Percentiles rank a stretch among this genome's conserved stretches.
These are phyloP conservation scores for Heliothis peltigera DNA, from an alignment of 2,888 invertebrate species.

Conservation along the genomic window DNA sequence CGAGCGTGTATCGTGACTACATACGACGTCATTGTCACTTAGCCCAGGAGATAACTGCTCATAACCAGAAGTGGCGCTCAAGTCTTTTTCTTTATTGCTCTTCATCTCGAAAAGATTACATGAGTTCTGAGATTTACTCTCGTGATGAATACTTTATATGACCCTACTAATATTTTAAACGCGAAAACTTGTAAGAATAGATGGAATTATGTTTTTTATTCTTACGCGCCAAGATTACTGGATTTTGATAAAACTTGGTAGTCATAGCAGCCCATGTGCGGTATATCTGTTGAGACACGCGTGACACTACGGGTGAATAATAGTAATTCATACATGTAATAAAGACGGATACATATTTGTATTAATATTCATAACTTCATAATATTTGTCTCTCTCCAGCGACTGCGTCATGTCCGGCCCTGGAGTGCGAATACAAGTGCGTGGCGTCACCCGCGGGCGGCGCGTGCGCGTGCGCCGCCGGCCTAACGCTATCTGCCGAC, in stretches of 20 bases:
- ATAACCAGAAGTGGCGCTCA: constrained; percentile 32
- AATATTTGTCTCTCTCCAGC: constrained; percentile 87
- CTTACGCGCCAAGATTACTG: no score
- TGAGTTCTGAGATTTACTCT: constrained; percentile 6
- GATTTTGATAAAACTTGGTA: no score
- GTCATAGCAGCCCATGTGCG: no score
- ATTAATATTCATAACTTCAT: neutral
- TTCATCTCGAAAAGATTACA: constrained; percentile 26
- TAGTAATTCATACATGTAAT: no score
- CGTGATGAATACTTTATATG: constrained; percentile 12
- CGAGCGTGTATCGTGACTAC: constrained; percentile 20
- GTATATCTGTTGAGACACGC: no score
- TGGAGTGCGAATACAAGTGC: constrained; percentile 97
- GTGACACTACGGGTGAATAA: no score
- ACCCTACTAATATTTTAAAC: no score
- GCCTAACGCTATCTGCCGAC: constrained; percentile 95
- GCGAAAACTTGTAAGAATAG: no score
- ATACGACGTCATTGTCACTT: constrained; percentile 40
- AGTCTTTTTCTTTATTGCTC: constrained; percentile 47
- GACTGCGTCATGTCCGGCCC: constrained; percentile 93
- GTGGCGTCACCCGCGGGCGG: constrained; percentile 97
- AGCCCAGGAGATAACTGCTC: constrained; percentile 44
- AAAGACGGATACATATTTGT: neutral
- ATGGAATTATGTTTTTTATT: no score
- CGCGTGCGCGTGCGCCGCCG: constrained; percentile 96